A percentile compares a stretch with the other conserved stretches of the same genome.
Conservation (phyloP, 2,888 invertebrate species). For the Lagria hirta region DNA sequence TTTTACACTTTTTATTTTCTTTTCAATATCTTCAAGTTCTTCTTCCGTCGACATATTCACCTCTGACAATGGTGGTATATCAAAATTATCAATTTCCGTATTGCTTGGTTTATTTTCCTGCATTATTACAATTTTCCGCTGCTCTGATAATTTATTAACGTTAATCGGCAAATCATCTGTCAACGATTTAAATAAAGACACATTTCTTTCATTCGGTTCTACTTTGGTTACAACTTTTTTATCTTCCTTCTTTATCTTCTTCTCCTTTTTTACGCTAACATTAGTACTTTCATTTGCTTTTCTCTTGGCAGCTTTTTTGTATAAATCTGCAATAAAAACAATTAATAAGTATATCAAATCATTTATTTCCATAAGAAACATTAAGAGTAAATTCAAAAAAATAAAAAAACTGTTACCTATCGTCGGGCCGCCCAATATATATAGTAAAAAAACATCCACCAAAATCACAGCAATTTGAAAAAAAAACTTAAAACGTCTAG, state of each 20-base stretch:
- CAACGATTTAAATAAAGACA: conserved; percentile 39
- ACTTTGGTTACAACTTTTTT: conserved; percentile 50
- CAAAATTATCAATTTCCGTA: conserved; percentile 49
- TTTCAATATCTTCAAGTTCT: conserved; percentile 62
- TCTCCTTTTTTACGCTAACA: conserved; percentile 52
- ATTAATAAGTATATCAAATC: too few species aligned
- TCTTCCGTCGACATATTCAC: conserved; percentile 53
- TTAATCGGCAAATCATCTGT: conserved; percentile 49
- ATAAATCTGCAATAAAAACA: conserved; percentile 43
- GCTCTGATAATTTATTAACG: conserved; percentile 46
- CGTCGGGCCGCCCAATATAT: too few species aligned
- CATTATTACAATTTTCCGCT: conserved; percentile 46
- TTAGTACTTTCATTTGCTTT: conserved; percentile 49
- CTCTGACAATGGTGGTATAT: conserved; percentile 57
- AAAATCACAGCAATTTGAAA: too few species aligned
- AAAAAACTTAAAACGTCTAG: too few species aligned
- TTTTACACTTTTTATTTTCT: conserved; percentile 62
- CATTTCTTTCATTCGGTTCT: conserved; percentile 42
- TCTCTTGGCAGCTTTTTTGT: conserved; percentile 51
- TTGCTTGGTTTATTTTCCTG: conserved; percentile 29
- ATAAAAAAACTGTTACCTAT: too few species aligned
- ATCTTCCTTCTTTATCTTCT: conserved; percentile 48
- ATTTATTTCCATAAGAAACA: too few species aligned
- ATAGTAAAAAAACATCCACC: too few species aligned
- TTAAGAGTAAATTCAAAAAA: too few species aligned